Base-by-base conservation (phyloP, 2,797 vertebrate genomes). In the Helostoma temminkii region DNA sequence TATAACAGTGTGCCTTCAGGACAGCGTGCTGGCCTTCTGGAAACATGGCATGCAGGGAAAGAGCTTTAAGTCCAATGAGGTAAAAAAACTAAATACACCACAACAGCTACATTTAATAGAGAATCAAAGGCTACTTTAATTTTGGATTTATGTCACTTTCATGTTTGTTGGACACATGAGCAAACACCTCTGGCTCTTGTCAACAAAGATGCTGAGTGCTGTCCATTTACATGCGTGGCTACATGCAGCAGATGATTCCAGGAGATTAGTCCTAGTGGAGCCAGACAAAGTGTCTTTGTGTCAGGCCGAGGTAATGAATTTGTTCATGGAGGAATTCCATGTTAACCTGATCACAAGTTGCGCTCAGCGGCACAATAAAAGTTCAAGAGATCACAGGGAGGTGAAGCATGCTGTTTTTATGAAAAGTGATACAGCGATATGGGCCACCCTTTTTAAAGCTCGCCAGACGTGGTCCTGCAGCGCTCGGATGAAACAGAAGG, bases 31-130 rank as follows among this genome's bases (percentile, higher is more conserved):
- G 86, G 97, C 97, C 87, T 99, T 99, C 93, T 99, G 98, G 98
- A 99, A 98, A 53, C 97, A 99, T 0, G 98, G 98, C 48, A 99
- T 99, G 98, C 98, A 99, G 88, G 98, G 98, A 46, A 99, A 98
- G 84, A 99, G 96, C 94, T 98, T 99, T 91, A 99, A 96, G 86
- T 98, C 97, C 26, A 97, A 99, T 62, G 98, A 99, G 93, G 98
- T 98, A 90, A 85, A 15, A 16, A 37, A 37, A 90, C 90, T 57
- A 7, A 37, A 60, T 6, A 0, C 7, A 6, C 43, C 34, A 21
- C 28, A 0, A 32, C 14, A 2, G 28, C 48, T n/a, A n/a, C n/a
- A n/a, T n/a, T n/a, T n/a, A 39, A 39, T 34, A 12, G 10, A 34
- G 10, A 34, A 34, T 34, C 32, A 34, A 12, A 34, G 11, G 3